Base-by-base conservation (phyloP, 2,888 invertebrate species). In the Agrochola litura region DNA sequence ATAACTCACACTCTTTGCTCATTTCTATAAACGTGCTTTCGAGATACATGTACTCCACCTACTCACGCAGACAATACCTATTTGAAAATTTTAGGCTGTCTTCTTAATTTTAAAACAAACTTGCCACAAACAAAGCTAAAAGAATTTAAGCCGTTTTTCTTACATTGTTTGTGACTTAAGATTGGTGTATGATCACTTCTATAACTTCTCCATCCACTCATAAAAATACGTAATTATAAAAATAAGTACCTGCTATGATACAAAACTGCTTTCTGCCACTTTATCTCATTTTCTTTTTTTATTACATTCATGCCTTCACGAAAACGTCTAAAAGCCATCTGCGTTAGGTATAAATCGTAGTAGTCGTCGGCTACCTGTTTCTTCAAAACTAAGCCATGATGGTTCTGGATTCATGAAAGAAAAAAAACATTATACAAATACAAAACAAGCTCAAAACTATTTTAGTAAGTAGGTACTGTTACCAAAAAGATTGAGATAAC, bases 351-450 rank as follows among this genome's bases (percentile, higher is more conserved):
- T 76, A 98, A 95, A 81, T 98, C 98, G 86, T 97, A 97, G 93
- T 98, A 98, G 92, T 98, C 98, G 75, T 97, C 97, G 6, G 98
- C 98, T 1, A 98, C 98, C 95, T 98, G 97, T 89, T 96, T 95
- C 91, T 97, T 97, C 83, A 97, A 94, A 60, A 95, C 92, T 76
- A 93, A 95, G 64, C 95, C 93, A 73, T 94, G 89, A 75, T 95
- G 94, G 79, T 94, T 92, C 97, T 97, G 89, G 77, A 83, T 95
- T 95, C 30, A 58, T 70, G 16, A 25, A n/a, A 12, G 12, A 49
- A 49, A 64, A 60, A 56, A 74, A 76, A 77, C 37, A 79, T 43
- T 3, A 52, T 6, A 41, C 2, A 61, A 63, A 56, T 54, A 37
- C 1, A 22, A 30, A 46, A 56, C 2, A 37, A 3, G 3, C 16